These are phyloP conservation scores for Madoqua kirkii DNA, from an alignment of 2,113 vertebrate genomes.

Conservation along the genomic window DNA sequence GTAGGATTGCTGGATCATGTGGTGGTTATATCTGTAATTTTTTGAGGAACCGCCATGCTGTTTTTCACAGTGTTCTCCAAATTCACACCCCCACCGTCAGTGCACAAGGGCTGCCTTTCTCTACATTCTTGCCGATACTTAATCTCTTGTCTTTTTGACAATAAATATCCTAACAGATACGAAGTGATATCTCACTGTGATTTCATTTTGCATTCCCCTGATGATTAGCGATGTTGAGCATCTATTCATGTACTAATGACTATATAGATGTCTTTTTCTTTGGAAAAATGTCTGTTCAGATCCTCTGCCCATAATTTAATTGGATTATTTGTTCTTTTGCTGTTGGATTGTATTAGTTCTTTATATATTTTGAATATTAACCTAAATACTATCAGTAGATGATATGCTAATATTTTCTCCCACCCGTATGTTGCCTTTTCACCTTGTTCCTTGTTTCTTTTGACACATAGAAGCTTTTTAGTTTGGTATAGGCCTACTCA, in stretches of 20 bases:
- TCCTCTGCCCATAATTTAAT: neutral
- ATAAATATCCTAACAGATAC: neutral
- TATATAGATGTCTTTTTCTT: neutral
- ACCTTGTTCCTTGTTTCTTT: neutral
- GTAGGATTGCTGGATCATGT: neutral
- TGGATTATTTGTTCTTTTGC: neutral
- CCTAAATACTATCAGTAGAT: neutral
- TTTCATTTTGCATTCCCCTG: neutral
- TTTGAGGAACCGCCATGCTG: neutral
- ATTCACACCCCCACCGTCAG: neutral
- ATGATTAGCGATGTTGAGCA: neutral
- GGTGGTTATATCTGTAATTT: neutral
- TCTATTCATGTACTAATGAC: neutral
- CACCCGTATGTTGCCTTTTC: neutral
- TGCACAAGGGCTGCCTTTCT: neutral
- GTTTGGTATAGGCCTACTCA: neutral
- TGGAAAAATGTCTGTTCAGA: neutral
- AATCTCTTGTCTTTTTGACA: neutral
- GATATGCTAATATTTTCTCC: neutral
- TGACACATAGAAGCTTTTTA: neutral
- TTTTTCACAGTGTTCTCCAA: neutral
- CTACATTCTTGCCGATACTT: neutral
- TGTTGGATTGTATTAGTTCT: neutral
- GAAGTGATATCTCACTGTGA: neutral
- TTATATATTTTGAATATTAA: neutral